These are phyloP conservation scores for Lepus europaeus DNA, from an alignment of 2,113 vertebrate species.

Conservation along the genomic window DNA sequence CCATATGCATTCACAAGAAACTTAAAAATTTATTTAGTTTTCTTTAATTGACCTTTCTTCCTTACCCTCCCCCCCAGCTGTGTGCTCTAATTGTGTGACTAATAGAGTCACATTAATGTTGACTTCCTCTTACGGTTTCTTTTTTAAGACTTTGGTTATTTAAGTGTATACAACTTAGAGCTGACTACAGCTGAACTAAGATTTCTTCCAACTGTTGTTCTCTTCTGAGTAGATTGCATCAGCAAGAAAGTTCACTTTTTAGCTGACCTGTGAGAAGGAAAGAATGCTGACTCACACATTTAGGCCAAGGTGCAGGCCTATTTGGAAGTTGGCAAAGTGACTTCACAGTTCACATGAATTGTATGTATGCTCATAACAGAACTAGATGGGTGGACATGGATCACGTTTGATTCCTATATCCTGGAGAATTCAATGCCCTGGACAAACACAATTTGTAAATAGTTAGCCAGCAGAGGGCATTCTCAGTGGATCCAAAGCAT, in stretches of 20 bases:
- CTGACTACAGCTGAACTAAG: slow-evolving; percentile 68
- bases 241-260: slow-evolving; percentile 73
- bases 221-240: slow-evolving; percentile 65
- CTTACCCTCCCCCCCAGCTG: slow-evolving; percentile 30
- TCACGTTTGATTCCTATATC: not conserved
- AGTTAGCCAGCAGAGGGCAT: slow-evolving; percentile 53
- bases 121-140: slow-evolving; percentile 55
- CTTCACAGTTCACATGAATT: not conserved
- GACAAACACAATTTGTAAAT: not conserved
- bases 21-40: too few species aligned
- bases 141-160: slow-evolving; percentile 67
- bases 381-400: not conserved
- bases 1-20: not conserved
- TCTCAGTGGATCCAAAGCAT: not conserved
- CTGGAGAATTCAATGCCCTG: not conserved
- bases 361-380: not conserved
- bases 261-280: slow-evolving; percentile 57
- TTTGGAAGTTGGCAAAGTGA: slow-evolving; percentile 42
- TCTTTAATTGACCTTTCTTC: not conserved
- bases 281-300: slow-evolving; percentile 53
- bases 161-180: slow-evolving; percentile 64
- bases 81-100: slow-evolving; percentile 63
- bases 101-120: slow-evolving; percentile 68
- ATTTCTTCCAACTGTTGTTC: slow-evolving; percentile 72
- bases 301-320: not conserved